phyloP scores from a whole-genome alignment of 2,888 invertebrate species.

The Platycheirus rosarum region DNA sequence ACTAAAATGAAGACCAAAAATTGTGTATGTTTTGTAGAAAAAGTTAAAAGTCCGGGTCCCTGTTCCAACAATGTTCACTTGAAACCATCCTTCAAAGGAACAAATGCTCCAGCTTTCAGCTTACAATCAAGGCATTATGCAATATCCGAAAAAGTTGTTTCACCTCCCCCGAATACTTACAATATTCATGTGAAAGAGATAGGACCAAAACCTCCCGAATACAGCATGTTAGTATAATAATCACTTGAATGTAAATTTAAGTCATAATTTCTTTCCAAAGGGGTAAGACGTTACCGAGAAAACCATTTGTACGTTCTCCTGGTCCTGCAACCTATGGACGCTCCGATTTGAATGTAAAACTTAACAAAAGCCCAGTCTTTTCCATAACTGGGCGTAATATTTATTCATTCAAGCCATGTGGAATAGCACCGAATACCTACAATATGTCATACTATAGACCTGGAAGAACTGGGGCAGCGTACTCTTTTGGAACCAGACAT shows the following conservation, averaged over 20 bases:
- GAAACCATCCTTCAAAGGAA: slow-evolving; percentile 77
- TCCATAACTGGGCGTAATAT: slow-evolving; percentile 76
- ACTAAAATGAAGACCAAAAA: neutral
- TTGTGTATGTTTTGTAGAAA: slow-evolving; percentile 74
- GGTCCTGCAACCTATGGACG: slow-evolving; percentile 81
- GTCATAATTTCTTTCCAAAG: slow-evolving; percentile 69
- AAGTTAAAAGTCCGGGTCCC: slow-evolving; percentile 79
- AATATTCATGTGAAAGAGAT: slow-evolving; percentile 75
- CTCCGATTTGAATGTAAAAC: slow-evolving; percentile 76
- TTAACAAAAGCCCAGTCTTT: slow-evolving; percentile 77
- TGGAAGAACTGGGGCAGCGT: slow-evolving; percentile 77
- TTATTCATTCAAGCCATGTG: slow-evolving; percentile 58
- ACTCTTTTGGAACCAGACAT: slow-evolving; percentile 80
- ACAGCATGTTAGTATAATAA: slow-evolving; percentile 78
- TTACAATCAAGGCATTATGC: slow-evolving; percentile 82
- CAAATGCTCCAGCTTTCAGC: slow-evolving; percentile 83
- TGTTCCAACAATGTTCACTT: slow-evolving; percentile 78
- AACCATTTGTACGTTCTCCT: slow-evolving; percentile 76
- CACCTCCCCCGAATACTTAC: slow-evolving; percentile 80
- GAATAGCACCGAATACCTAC: slow-evolving; percentile 80
- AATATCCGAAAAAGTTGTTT: slow-evolving; percentile 74
- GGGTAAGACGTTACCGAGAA: slow-evolving; percentile 67
- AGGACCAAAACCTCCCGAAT: slow-evolving; percentile 77
- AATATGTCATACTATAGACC: slow-evolving; percentile 79
- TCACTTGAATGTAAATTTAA: neutral